A percentile compares a stretch with the other conserved stretches of the same genome.
These are phyloP conservation scores for Hemiscyllium ocellatum DNA, from an alignment of 2,113 vertebrate genomes.

Conservation along the genomic window DNA sequence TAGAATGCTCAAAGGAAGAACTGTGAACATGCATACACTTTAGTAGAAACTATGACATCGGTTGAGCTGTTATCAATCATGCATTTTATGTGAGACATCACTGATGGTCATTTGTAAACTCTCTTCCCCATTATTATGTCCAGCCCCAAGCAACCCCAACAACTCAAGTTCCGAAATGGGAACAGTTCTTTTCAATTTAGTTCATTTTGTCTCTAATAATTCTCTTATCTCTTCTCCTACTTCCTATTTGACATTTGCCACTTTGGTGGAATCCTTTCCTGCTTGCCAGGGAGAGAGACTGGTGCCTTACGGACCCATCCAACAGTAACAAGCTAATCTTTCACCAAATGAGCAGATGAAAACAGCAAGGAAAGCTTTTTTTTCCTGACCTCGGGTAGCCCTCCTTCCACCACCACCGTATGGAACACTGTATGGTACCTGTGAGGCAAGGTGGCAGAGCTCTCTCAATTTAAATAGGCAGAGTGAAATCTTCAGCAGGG, in stretches of 20 bases:
- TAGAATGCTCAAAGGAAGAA: constrained; percentile 36
- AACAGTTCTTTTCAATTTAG: not conserved
- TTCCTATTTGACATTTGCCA: not conserved
- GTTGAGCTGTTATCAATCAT: constrained; percentile 28
- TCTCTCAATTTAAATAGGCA: not conserved
- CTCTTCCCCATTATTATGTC: not conserved
- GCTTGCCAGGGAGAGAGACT: not conserved
- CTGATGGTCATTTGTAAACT: not conserved
- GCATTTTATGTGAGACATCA: constrained; percentile 26
- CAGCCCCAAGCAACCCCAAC: not conserved
- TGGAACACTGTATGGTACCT: not conserved
- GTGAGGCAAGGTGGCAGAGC: not conserved
- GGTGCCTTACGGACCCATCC: not conserved
- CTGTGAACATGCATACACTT: constrained; percentile 30
- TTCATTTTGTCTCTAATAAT: not conserved
- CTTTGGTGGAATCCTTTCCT: not conserved
- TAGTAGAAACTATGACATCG: not conserved
- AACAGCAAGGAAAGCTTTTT: not conserved
- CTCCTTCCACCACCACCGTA: not conserved
- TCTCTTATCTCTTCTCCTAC: not conserved
- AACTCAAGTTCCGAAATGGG: not conserved
- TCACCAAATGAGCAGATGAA: not conserved
- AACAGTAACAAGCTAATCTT: too few relatives aligned
- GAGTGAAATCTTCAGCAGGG: not conserved
- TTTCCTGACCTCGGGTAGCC: not conserved